Evolutionary conservation across 2,113 vertebrate species (phyloP).

Genomic region (Diadophis punctatus): DNA sequence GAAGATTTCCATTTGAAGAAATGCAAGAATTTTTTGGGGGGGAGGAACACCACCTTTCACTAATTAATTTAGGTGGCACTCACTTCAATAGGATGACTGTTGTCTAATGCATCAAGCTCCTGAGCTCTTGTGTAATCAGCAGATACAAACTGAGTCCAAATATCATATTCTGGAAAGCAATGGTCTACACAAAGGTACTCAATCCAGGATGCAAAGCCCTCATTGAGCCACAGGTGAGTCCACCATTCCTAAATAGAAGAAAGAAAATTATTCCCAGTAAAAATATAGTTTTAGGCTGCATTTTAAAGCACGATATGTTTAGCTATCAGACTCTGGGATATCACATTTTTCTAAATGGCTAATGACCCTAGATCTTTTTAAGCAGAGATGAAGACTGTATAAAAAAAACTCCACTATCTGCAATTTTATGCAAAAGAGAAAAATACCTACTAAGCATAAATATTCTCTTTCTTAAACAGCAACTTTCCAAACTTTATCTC

Average conservation of each 20-base stretch:
- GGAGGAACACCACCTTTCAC: not conserved
- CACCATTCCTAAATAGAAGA: constrained; percentile 88
- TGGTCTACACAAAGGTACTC: constrained; percentile 98
- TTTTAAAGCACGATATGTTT: not conserved
- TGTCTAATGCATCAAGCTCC: constrained; percentile 96
- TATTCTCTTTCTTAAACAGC: not conserved
- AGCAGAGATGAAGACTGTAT: not conserved
- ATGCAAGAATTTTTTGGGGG: not conserved
- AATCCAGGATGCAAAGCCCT: constrained; percentile 98
- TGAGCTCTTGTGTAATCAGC: constrained; percentile 96
- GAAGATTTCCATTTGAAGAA: constrained; percentile 4
- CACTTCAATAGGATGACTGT: constrained; percentile 98
- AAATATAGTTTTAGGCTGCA: not conserved
- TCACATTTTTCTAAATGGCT: not conserved
- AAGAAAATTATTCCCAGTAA: not conserved
- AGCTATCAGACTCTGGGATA: not conserved
- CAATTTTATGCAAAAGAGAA: not conserved
- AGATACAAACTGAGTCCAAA: constrained; percentile 99
- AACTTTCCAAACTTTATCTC: not conserved
- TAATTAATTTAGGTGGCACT: constrained; percentile 8
- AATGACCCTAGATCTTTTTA: not conserved
- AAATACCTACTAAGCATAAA: not conserved
- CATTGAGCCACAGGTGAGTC: constrained; percentile 98
- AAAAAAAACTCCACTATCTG: not conserved
- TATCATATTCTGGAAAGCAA: constrained; percentile 98